Conservation (phyloP, 2,888 invertebrate genomes). For the Caenorhabditis sulstoni region DNA sequence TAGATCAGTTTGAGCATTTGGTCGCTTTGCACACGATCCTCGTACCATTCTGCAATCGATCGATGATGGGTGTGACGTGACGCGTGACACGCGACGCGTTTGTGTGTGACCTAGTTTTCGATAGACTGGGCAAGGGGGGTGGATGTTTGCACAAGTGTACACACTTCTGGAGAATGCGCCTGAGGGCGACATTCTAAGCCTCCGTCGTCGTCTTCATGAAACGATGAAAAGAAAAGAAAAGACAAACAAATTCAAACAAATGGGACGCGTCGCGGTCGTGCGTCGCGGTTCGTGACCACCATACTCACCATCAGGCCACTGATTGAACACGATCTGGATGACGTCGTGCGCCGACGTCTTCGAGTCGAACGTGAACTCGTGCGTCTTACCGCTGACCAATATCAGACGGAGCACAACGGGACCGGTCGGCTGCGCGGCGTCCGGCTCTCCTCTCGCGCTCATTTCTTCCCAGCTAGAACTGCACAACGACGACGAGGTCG, state of each 20-base stretch:
- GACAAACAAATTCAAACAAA: neutral
- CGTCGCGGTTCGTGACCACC: neutral
- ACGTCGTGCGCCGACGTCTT: conserved; percentile 98
- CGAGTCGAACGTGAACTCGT: conserved; percentile 97
- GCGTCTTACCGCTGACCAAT: conserved; percentile 98
- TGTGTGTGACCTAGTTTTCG: too few relatives aligned
- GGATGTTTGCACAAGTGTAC: too few relatives aligned
- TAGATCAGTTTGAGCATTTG: conserved; percentile 99
- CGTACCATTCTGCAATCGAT: conserved; percentile 94
- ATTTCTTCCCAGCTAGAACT: too few relatives aligned
- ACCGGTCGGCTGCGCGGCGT: too few relatives aligned
- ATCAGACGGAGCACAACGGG: conserved; percentile 95
- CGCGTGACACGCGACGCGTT: too few relatives aligned
- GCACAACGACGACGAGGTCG: neutral
- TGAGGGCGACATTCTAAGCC: too few relatives aligned
- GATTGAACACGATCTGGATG: conserved; percentile 98
- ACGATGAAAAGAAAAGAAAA: too few relatives aligned
- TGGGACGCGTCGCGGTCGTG: neutral
- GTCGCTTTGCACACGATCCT: conserved; percentile 90
- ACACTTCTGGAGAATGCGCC: too few relatives aligned
- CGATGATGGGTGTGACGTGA: too few relatives aligned
- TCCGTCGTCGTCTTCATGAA: too few relatives aligned
- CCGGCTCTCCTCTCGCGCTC: too few relatives aligned
- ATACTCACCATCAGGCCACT: conserved; percentile 95
- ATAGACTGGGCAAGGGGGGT: too few relatives aligned